Percentiles rank a stretch among this genome's conserved stretches.
Conservation (phyloP, 2,113 vertebrate genomes). For the Pachyramphus minor region DNA sequence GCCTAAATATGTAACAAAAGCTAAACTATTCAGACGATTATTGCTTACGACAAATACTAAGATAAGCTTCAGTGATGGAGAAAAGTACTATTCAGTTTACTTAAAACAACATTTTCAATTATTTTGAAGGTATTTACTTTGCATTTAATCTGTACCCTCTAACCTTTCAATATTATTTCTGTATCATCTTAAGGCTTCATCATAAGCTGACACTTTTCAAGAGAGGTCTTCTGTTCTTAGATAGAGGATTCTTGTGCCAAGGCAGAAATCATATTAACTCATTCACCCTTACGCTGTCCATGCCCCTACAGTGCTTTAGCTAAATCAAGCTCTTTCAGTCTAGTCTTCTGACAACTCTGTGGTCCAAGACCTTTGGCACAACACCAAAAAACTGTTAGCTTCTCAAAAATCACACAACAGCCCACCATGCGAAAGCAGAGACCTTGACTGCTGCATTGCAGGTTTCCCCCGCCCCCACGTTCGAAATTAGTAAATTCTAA, state of each 20-base stretch:
- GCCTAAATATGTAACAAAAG: background rate
- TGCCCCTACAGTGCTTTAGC: background rate
- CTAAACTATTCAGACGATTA: background rate
- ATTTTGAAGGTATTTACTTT: background rate
- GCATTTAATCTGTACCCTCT: background rate
- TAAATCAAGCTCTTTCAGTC: background rate
- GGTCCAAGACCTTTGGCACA: background rate
- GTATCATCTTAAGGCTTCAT: background rate
- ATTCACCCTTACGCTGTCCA: background rate
- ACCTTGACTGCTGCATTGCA: background rate
- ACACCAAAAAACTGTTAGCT: background rate
- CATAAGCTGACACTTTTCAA: background rate
- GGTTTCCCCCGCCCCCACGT: background rate
- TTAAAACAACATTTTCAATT: background rate
- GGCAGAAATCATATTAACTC: background rate
- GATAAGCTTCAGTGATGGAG: background rate
- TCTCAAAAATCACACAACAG: background rate
- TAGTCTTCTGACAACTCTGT: background rate
- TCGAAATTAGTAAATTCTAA: background rate
- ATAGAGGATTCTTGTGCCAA: background rate
- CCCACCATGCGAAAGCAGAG: background rate
- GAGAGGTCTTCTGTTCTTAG: background rate
- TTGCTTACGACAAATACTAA: background rate
- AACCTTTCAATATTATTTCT: background rate
- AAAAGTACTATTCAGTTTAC: background rate